Percentiles rank a stretch among this genome's conserved stretches.
These are phyloP conservation scores for Spilogale gracilis DNA, from an alignment of 2,113 vertebrate genomes.

Conservation along the genomic window DNA sequence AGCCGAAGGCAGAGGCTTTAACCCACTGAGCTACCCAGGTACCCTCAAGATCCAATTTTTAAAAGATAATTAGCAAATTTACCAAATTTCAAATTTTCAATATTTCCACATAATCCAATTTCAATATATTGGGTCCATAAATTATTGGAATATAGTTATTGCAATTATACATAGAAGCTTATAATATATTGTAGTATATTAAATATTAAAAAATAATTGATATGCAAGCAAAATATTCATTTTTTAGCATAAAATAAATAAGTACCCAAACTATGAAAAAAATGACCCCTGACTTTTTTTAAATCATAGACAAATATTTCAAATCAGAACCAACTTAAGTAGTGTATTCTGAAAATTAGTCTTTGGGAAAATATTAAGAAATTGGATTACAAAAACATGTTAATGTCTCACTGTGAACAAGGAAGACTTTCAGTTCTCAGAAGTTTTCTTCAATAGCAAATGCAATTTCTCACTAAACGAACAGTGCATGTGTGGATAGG, in stretches of 20 bases:
- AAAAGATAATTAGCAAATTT: background rate
- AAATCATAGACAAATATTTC: slow-evolving; percentile 34
- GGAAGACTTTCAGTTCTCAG: background rate
- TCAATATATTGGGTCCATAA: background rate
- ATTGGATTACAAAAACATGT: background rate
- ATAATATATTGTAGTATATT: background rate
- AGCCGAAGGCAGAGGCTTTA: no score
- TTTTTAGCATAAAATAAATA: slow-evolving; percentile 32
- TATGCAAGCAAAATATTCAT: background rate
- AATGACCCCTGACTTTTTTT: background rate
- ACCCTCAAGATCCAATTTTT: background rate
- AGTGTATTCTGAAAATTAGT: background rate
- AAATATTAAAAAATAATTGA: slow-evolving; percentile 32
- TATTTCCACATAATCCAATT: background rate
- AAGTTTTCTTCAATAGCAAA: background rate
- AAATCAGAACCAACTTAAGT: background rate
- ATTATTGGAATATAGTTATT: background rate
- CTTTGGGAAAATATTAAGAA: background rate
- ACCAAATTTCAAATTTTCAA: no score
- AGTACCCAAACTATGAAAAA: background rate
- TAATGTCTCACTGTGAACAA: background rate
- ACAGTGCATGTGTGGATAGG: background rate
- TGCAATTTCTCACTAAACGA: background rate
- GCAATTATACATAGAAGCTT: background rate
- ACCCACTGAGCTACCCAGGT: no score